Evolutionary conservation across 64 coral and sea anemone species (phyloP).

Genomic region (Pocillopora verrucosa): DNA sequence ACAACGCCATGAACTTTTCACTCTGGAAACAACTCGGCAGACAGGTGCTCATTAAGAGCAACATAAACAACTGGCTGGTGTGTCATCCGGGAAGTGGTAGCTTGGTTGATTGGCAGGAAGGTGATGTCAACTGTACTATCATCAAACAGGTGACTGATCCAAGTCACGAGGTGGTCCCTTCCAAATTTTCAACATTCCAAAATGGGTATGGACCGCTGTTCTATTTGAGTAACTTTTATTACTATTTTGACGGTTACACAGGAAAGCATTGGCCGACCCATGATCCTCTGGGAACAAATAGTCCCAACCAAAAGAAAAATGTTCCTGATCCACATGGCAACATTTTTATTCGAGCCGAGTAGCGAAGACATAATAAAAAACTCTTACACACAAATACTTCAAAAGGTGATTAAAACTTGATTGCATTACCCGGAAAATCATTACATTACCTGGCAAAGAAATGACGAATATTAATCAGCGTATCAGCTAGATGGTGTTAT

Average conservation of each 20-base stretch:
- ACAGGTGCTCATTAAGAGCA: conserved; percentile 36
- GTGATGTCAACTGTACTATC: conserved; percentile 3
- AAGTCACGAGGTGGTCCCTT: not conserved
- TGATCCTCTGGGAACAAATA: conserved; percentile 19
- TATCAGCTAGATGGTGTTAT: too few species aligned
- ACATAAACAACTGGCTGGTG: conserved; percentile 17
- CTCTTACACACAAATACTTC: too few species aligned
- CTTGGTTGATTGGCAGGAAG: conserved; percentile 19
- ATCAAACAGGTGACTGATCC: conserved; percentile 13
- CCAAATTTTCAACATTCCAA: not conserved
- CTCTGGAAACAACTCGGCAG: conserved; percentile 46
- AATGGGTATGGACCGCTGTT: not conserved
- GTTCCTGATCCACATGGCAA: not conserved
- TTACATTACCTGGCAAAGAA: too few species aligned
- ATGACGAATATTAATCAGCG: too few species aligned
- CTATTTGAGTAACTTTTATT: not conserved
- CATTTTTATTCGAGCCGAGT: not conserved
- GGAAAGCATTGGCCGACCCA: not conserved
- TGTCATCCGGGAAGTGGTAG: not conserved
- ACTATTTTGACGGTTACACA: conserved; percentile 22
- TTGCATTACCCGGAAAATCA: too few species aligned
- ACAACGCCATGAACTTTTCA: conserved; percentile 44
- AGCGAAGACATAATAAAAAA: too few species aligned
- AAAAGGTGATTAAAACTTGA: too few species aligned
- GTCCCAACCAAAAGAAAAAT: not conserved